Evolutionary conservation across 2,888 invertebrate genomes (phyloP).

Genomic region (Cyrtodaria siliqua): DNA sequence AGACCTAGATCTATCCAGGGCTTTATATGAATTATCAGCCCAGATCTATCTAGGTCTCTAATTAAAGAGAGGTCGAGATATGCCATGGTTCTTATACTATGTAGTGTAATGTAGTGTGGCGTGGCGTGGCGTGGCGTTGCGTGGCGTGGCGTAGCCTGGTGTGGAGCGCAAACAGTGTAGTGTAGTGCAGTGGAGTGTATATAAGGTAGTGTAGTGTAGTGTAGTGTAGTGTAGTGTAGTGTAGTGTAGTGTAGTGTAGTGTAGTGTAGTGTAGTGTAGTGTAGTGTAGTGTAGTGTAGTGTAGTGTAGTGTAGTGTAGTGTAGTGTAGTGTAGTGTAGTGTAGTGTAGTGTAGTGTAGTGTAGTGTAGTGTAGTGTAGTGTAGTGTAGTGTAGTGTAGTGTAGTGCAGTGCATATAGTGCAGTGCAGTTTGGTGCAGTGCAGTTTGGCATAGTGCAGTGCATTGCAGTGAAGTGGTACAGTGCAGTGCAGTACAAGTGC

Average conservation of each 20-base stretch:
- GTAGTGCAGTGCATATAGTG: conserved; percentile 5
- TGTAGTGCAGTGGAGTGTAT: conserved; percentile 2
- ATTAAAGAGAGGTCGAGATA: no score
- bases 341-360: conserved; percentile 7
- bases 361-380: conserved; percentile 8
- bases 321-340: conserved; percentile 8
- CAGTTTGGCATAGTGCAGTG: not conserved
- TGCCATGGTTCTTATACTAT: no score
- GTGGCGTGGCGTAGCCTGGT: no score
- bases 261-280: not conserved
- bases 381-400: conserved; percentile 2
- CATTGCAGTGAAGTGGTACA: no score
- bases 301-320: conserved; percentile 11
- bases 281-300: conserved; percentile 7
- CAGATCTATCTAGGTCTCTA: no score
- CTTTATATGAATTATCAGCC: no score
- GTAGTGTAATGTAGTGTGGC: no score
- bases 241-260: not conserved
- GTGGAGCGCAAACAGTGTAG: no score
- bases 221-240: conserved; percentile 8
- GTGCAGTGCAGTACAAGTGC: no score
- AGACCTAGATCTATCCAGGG: no score
- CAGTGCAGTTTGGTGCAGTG: not conserved
- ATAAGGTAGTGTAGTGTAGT: conserved; percentile 2
- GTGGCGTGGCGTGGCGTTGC: no score